phyloP scores from a whole-genome alignment of 2,888 invertebrate species.

The Drosophila ochracea region DNA sequence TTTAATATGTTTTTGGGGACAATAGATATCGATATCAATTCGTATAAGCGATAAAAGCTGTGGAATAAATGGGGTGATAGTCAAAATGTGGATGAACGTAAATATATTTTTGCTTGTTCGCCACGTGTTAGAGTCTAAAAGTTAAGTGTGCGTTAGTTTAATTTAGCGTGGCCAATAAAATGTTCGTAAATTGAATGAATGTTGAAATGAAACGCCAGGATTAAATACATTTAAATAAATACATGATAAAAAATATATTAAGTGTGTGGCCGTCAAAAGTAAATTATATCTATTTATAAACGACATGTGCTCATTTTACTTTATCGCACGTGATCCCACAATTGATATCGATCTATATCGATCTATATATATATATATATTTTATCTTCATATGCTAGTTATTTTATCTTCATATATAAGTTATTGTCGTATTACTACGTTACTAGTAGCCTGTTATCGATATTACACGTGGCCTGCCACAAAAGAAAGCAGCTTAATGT shows the following conservation, averaged over 20 bases:
- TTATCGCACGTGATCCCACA: background rate
- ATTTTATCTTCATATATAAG: background rate
- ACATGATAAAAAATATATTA: background rate
- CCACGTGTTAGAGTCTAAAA: background rate
- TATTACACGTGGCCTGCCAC: no score
- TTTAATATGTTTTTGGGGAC: slow-evolving; percentile 26
- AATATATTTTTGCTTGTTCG: background rate
- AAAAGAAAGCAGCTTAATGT: no score
- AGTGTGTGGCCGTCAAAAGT: background rate
- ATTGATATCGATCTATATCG: background rate
- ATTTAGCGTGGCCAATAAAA: background rate
- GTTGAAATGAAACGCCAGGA: background rate
- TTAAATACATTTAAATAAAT: background rate
- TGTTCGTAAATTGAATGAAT: background rate
- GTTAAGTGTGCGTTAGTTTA: background rate
- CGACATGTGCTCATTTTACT: background rate
- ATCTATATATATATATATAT: no score
- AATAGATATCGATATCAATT: slow-evolving; percentile 20
- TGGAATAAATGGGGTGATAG: background rate
- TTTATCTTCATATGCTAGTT: background rate
- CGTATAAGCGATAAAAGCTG: slow-evolving; percentile 5
- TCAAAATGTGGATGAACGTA: background rate
- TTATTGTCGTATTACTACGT: background rate
- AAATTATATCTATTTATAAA: background rate
- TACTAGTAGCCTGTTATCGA: background rate